Evolutionary conservation across 1,140 invertebrate genomes (phyloP).

Genomic region (Magallana angulata): DNA sequence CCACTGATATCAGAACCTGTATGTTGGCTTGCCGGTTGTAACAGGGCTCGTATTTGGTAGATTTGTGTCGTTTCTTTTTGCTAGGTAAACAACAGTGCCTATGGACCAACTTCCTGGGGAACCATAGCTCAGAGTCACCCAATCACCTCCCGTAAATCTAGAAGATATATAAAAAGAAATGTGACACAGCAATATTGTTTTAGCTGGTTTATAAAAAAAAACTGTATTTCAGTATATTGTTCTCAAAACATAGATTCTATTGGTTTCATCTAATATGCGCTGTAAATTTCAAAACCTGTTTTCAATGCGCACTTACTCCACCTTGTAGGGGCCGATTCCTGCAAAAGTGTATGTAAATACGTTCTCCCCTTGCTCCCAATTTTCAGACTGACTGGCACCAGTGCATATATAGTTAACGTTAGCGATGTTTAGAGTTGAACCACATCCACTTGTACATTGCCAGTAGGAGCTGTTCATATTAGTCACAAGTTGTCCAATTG

Average conservation of each 20-base stretch:
- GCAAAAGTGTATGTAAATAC: background rate
- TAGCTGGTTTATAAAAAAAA: too few relatives aligned
- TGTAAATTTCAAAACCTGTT: background rate
- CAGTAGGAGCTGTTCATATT: background rate
- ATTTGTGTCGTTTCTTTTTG: constrained; percentile 53
- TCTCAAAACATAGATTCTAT: too few relatives aligned
- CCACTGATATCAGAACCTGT: constrained; percentile 44
- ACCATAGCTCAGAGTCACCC: constrained; percentile 42
- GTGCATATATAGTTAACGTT: background rate
- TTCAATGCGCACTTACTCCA: background rate
- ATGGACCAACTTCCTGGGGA: constrained; percentile 54
- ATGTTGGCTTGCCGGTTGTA: constrained; percentile 57
- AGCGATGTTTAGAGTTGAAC: background rate
- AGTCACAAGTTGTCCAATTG: background rate
- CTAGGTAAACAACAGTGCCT: constrained; percentile 56
- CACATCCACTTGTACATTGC: background rate
- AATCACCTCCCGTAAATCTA: constrained; percentile 44
- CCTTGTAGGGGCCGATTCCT: background rate
- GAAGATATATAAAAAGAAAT: background rate
- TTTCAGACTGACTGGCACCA: background rate
- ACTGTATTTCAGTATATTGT: too few relatives aligned
- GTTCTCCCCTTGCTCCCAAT: constrained; percentile 2
- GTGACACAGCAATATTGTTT: too few relatives aligned
- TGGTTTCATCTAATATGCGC: too few relatives aligned
- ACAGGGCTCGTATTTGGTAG: constrained; percentile 61